Base-by-base conservation (phyloP, 2,888 invertebrate species). In the Cerceris ruficornis region DNA sequence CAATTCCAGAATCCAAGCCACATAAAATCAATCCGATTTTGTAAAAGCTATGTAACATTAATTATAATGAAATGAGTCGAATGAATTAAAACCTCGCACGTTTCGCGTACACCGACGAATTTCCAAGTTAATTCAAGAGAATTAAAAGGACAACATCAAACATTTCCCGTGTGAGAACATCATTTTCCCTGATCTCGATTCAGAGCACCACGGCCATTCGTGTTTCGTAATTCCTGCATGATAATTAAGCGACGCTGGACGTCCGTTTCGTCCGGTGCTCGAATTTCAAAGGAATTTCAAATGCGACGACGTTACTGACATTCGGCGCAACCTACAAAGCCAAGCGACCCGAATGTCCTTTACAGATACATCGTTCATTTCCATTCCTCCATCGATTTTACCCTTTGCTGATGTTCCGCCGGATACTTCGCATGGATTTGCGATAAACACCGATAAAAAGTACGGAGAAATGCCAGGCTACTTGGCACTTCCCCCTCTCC, bases 201-300 rank as follows among this genome's bases (percentile, higher is more conserved):
- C 43, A 46, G 54, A 54, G 2, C 54, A 14, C 7, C 54, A 14
- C 55, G 39, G n/a, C 54, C 13, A 13, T 39, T 39, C 28, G 8
- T 17, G 28, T 7, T 28, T 7, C 55, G 55, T 57, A 57, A 39
- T n/a, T 54, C 54, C 54, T 54, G 54, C 55, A 17, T n/a, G 55
- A 17, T 57, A 57, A 57, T 57, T 57, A 57, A 57, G 13, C 15
- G 13, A 43, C 15, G 39, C 52, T 13, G 39, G 46, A 5, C 43
- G 13, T 49, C 42, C 46, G 17, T 55, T 57, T 9, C 49, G 50
- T 43, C 17, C 11, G n/a, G n/a, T n/a, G 50, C n/a, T 74, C 64
- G 17, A 17, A 55, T 75, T 75, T 65, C 70, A 75, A 60, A 70
- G 55, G 55, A 17, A 61, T 49, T 61, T 65, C 59, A 39, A 60